Base-by-base conservation (phyloP, 2,797 vertebrate genomes). In the Tachyglossus aculeatus region DNA sequence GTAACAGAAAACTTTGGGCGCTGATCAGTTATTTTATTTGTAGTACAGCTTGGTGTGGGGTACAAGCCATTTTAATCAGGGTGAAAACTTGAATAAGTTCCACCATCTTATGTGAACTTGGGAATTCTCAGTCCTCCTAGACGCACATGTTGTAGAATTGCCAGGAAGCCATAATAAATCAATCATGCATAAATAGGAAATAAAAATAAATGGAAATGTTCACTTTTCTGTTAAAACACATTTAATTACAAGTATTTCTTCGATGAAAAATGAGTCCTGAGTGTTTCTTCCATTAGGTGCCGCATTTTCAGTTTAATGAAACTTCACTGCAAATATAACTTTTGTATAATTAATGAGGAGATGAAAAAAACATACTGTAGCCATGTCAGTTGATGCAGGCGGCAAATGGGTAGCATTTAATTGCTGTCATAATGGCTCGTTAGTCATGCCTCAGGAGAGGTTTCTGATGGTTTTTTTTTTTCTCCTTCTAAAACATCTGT, bases 361-460 rank as follows among this genome's bases (percentile, higher is more conserved):
- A 67, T 80, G 70, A 81, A 86, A 78, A 78, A 86, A 83, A 70
- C 67, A 27, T 34, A 9, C 4, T 32, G 34, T 66, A 76, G 68
- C 44, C 58, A 27, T 81, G 5, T 88, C 82, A 74, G 60, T 77
- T 86, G 74, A 76, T 86, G 58, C 3, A 29, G 79, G 50, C 81
- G 88, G 81, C 81, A 73, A 83, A 59, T 80, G 61, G 72, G 78
- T 84, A 72, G 69, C 88, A 67, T 90, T 86, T 90, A 88, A 92
- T 90, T 91, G 88, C 80, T 73, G 77, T 67, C 77, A 77, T 91
- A 89, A 92, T 89, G 78, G 81, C 69, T 90, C 64, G 84, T 93
- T 93, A 92, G 80, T 80, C 67, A 73, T 74, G 74, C 85, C 78
- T 85, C 78, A 63, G n/a, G 64, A 81, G 77, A 89, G 73, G 67